Percentiles rank a stretch among this genome's conserved stretches.
phyloP scores from a whole-genome alignment of 1,140 invertebrate genomes.

The Trissolcus basalis region DNA sequence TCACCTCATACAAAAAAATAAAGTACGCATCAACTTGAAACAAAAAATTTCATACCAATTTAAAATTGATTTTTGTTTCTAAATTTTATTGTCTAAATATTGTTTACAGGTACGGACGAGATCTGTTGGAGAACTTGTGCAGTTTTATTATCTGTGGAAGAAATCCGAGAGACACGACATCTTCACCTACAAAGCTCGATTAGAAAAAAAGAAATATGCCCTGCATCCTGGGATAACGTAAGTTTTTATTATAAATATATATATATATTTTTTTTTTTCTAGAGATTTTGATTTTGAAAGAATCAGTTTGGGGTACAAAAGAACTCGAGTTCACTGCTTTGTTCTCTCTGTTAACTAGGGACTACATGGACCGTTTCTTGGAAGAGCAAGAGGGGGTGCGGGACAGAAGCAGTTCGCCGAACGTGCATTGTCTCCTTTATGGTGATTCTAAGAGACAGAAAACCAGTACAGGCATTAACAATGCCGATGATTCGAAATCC shows the following conservation, averaged over 20 bases:
- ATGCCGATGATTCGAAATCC: constrained; percentile 67
- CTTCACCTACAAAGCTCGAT: constrained; percentile 84
- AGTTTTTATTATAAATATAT: constrained; percentile 56
- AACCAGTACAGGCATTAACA: constrained; percentile 62
- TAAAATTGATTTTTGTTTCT: too few relatives aligned
- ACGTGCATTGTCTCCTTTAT: constrained; percentile 80
- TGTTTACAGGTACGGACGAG: constrained; percentile 85
- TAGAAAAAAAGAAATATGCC: constrained; percentile 88
- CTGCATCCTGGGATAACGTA: constrained; percentile 84
- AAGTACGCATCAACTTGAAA: constrained; percentile 78
- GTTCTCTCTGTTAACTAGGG: constrained; percentile 65
- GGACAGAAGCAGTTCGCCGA: constrained; percentile 77
- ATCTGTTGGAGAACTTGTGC: constrained; percentile 96
- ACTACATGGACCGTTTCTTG: constrained; percentile 87
- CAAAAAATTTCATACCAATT: too few relatives aligned
- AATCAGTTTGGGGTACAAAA: too few relatives aligned
- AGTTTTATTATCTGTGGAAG: constrained; percentile 99
- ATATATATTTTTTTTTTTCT: too few relatives aligned
- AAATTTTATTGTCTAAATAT: neutral
- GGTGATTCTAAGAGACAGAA: constrained; percentile 80
- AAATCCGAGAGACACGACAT: constrained; percentile 98
- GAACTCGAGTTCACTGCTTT: constrained; percentile 3
- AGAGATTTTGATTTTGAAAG: too few relatives aligned
- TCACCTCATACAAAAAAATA: constrained; percentile 94
- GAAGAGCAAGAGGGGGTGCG: constrained; percentile 81